A percentile compares a stretch with the other conserved stretches of the same genome.
Evolutionary conservation across 2,888 invertebrate genomes (phyloP).

Genomic region (Dioctria rufipes): DNA sequence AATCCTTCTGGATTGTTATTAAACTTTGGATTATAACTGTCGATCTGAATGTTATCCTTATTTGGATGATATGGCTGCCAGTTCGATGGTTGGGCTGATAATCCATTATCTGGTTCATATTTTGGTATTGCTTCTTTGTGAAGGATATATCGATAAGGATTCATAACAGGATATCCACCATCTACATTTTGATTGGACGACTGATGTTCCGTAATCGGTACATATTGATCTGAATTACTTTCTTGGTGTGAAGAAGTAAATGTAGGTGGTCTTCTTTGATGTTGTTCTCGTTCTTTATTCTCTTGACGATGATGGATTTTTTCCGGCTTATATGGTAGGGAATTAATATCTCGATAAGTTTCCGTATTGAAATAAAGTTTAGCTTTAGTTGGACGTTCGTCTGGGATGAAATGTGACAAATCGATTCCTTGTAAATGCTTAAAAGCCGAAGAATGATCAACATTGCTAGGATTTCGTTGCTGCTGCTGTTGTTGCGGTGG

Average conservation of each 20-base stretch:
- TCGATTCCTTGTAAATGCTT: slow-evolving; percentile 70
- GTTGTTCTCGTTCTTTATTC: slow-evolving; percentile 4
- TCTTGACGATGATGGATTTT: slow-evolving; percentile 59
- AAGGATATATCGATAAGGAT: slow-evolving; percentile 68
- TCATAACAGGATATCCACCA: slow-evolving; percentile 65
- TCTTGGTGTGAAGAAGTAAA: background rate
- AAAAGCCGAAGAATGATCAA: slow-evolving; percentile 69
- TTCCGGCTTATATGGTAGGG: slow-evolving; percentile 67
- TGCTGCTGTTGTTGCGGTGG: background rate
- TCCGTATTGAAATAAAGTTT: slow-evolving; percentile 69
- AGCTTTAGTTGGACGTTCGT: slow-evolving; percentile 62
- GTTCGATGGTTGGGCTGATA: slow-evolving; percentile 57
- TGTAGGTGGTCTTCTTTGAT: slow-evolving; percentile 21
- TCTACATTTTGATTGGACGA: slow-evolving; percentile 57
- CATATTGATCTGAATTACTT: slow-evolving; percentile 12
- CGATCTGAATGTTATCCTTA: slow-evolving; percentile 63
- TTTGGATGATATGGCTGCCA: slow-evolving; percentile 63
- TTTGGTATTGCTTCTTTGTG: slow-evolving; percentile 64
- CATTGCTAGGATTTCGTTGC: slow-evolving; percentile 62
- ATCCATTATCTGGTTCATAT: slow-evolving; percentile 9
- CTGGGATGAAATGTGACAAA: slow-evolving; percentile 65
- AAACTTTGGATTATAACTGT: slow-evolving; percentile 69
- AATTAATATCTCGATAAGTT: slow-evolving; percentile 70
- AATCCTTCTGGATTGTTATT: slow-evolving; percentile 71
- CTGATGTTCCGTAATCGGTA: slow-evolving; percentile 2